phyloP scores from a whole-genome alignment of 2,113 vertebrate species.

The Perca flavescens region DNA sequence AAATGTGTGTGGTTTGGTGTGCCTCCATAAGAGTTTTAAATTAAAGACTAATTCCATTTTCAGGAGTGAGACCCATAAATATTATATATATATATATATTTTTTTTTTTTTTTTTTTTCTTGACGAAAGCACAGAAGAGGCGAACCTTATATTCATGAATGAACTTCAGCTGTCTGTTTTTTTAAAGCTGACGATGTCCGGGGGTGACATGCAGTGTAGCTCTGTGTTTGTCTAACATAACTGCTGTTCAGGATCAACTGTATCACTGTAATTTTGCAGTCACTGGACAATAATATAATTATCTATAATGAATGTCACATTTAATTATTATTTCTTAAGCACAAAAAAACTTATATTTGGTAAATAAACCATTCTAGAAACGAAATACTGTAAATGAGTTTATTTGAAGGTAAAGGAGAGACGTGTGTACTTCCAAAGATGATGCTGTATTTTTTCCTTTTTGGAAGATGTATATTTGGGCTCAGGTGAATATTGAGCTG shows the following conservation, averaged over 20 bases:
- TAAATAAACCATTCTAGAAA: background rate
- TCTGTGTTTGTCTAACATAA: too few relatives aligned
- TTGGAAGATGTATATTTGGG: background rate
- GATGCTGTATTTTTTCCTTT: background rate
- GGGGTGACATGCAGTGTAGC: background rate
- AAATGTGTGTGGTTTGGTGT: background rate
- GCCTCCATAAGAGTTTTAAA: background rate
- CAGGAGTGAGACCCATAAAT: background rate
- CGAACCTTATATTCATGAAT: too few relatives aligned
- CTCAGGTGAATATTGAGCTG: slow-evolving; percentile 8
- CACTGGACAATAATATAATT: background rate
- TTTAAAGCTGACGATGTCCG: too few relatives aligned
- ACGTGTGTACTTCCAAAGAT: background rate
- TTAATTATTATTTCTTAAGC: background rate
- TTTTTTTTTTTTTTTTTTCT: too few relatives aligned
- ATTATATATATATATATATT: too few relatives aligned
- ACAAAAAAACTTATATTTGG: background rate
- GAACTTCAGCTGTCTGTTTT: background rate
- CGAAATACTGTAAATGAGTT: background rate
- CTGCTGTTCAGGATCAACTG: background rate
- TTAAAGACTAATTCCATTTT: background rate
- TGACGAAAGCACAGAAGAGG: background rate
- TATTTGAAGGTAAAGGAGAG: background rate
- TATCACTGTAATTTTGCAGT: background rate
- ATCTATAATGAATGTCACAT: background rate